Conservation (phyloP, 2,113 vertebrate genomes). For the Actenoides lindsayi region DNA sequence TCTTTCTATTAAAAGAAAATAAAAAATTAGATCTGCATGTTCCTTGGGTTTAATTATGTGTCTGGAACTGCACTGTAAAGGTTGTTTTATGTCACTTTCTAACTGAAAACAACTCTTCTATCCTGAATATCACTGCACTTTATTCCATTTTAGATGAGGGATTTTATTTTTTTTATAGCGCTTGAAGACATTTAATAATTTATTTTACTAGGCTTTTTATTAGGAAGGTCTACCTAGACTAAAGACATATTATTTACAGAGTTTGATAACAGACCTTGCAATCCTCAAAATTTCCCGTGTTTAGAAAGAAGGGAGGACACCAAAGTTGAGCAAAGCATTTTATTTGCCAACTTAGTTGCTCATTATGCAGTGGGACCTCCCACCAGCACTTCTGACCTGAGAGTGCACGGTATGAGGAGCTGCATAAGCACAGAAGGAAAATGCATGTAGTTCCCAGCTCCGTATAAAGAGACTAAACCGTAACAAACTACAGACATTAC, state of each 20-base stretch:
- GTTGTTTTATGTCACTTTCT: background rate
- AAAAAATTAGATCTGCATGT: slow-evolving; percentile 50
- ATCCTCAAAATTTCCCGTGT: background rate
- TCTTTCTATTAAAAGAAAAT: slow-evolving; percentile 37
- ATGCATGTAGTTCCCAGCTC: background rate
- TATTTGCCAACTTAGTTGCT: background rate
- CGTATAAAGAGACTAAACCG: background rate
- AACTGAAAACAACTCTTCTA: background rate
- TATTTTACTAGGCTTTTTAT: background rate
- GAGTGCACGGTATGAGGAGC: background rate
- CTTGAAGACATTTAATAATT: background rate
- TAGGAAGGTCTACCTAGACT: background rate
- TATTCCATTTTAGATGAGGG: background rate
- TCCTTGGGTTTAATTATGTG: slow-evolving; percentile 46
- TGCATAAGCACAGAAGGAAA: background rate
- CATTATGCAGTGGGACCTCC: background rate
- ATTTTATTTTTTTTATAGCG: background rate
- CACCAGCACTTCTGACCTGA: background rate
- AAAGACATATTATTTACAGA: background rate
- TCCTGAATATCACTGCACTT: background rate
- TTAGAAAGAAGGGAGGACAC: background rate
- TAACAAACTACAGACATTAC: background rate
- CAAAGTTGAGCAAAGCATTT: background rate
- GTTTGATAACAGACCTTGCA: background rate
- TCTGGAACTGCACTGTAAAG: slow-evolving; percentile 10